These are phyloP conservation scores for Mayetiola destructor DNA, from an alignment of 2,888 invertebrate genomes.

Conservation along the genomic window DNA sequence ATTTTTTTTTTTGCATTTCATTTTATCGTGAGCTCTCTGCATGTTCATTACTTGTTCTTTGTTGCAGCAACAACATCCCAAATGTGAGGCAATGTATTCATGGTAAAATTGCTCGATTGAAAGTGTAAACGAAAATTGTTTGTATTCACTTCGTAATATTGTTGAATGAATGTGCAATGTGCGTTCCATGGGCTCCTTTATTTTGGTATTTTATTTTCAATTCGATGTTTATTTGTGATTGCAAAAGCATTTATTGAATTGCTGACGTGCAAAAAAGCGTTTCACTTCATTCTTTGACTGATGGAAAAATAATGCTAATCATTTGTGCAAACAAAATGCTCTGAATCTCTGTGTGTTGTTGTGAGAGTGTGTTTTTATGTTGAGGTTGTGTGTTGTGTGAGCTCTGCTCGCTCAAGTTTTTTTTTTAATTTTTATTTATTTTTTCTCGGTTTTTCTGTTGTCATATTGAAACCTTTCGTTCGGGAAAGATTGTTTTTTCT, in stretches of 20 bases:
- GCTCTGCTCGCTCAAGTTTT: no score
- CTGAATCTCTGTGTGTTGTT: background rate
- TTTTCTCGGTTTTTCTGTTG: no score
- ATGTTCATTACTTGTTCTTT: background rate
- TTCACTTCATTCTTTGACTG: background rate
- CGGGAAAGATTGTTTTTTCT: no score
- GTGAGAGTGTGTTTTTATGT: no score
- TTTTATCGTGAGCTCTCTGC: background rate
- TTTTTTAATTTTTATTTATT: no score
- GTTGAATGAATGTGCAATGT: background rate
- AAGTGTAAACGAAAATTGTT: background rate
- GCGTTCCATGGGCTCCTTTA: no score
- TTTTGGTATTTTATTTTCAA: no score
- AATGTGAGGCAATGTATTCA: no score
- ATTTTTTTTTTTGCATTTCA: background rate
- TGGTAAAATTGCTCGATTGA: background rate
- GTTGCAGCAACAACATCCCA: background rate
- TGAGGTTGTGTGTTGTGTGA: no score
- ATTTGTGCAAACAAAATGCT: background rate
- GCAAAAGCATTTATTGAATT: background rate
- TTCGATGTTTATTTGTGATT: no score
- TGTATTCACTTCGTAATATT: background rate
- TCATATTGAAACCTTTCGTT: no score
- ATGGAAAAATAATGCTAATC: slow-evolving; percentile 11
- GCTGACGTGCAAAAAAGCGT: background rate